These are phyloP conservation scores for Mola mola DNA, from an alignment of 2,113 vertebrate species.

Conservation along the genomic window DNA sequence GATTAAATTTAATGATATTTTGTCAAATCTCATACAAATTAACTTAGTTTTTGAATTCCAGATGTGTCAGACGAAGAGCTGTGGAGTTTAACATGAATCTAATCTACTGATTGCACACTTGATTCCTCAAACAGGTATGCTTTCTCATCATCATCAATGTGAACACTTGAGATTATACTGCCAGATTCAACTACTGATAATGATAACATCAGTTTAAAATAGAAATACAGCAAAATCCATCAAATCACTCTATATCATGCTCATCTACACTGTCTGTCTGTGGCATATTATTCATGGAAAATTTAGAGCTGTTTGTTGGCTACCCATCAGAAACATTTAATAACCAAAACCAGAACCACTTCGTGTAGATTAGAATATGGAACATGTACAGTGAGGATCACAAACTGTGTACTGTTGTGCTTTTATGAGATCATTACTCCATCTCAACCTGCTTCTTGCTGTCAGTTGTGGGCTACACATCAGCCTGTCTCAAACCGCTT, in stretches of 20 bases:
- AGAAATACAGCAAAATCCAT: conserved; percentile 4
- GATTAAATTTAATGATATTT: conserved; percentile 59
- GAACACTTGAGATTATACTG: conserved; percentile 4
- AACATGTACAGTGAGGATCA: conserved; percentile 1
- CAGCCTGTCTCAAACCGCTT: conserved; percentile 51
- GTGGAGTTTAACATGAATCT: conserved; percentile 77
- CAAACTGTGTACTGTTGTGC: conserved; percentile 8
- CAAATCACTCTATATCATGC: conserved; percentile 8
- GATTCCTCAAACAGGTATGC: conserved; percentile 61
- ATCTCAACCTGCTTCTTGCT: conserved; percentile 43
- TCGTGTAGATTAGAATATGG: neutral
- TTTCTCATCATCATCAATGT: conserved; percentile 51
- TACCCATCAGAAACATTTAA: no score
- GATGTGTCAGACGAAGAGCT: conserved; percentile 30
- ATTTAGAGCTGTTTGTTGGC: no score
- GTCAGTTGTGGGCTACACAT: conserved; percentile 59
- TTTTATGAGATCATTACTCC: conserved; percentile 51
- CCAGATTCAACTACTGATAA: conserved; percentile 27
- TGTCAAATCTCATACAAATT: conserved; percentile 33
- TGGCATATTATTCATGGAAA: no score
- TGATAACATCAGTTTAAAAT: conserved; percentile 14
- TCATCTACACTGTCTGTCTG: neutral
- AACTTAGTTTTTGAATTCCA: conserved; percentile 36
- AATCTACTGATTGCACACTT: conserved; percentile 78
- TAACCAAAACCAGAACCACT: no score